Evolutionary conservation across 2,888 invertebrate genomes (phyloP).

Genomic region (Nephrotoma flavescens): DNA sequence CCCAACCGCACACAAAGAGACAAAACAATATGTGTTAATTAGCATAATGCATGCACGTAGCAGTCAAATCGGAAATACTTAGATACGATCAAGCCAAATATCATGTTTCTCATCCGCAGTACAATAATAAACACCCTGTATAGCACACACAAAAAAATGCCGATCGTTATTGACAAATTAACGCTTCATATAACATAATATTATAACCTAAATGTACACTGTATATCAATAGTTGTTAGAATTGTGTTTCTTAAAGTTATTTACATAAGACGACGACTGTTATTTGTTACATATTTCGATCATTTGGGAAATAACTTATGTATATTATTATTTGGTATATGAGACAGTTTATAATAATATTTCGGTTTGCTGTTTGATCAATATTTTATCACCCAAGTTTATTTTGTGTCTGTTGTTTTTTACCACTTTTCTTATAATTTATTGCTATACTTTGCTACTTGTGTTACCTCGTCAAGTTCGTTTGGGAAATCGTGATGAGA

Average conservation of each 20-base stretch:
- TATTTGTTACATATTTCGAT: not conserved
- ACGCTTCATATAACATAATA: not conserved
- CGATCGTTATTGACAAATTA: not conserved
- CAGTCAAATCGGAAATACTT: not conserved
- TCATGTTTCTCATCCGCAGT: not conserved
- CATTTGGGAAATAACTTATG: not conserved
- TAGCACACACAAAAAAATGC: not conserved
- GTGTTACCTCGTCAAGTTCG: not conserved
- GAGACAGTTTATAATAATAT: not conserved
- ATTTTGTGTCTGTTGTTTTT: not conserved
- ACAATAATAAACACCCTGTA: not conserved
- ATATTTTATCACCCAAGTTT: not conserved
- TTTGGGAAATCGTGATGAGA: not conserved
- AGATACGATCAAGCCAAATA: not conserved
- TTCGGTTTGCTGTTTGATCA: not conserved
- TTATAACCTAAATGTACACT: not conserved
- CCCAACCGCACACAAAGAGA: not conserved
- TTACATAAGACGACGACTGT: not conserved
- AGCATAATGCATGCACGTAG: not conserved
- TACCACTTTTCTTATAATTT: not conserved
- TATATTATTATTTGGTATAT: not conserved
- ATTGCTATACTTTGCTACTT: not conserved
- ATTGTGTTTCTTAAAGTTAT: not conserved
- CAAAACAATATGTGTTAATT: not conserved
- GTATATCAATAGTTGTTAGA: not conserved